These are phyloP conservation scores for Porites cylindrica DNA, from an alignment of 92 coral and sea anemone genomes.

Conservation along the genomic window DNA sequence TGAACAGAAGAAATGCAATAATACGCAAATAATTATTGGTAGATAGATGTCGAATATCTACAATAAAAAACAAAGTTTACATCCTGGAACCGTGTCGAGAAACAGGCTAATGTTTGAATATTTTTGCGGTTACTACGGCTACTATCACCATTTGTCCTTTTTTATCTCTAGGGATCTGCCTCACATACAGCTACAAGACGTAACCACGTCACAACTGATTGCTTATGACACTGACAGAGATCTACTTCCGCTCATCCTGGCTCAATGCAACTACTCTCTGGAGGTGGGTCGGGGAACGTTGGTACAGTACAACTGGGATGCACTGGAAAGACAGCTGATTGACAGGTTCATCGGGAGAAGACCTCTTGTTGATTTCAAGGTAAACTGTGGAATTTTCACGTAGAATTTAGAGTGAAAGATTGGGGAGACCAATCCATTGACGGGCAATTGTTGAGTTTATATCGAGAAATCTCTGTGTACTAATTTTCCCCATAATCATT, in stretches of 20 bases:
- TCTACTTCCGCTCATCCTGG: conserved; percentile 80
- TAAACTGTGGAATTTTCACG: conserved; percentile 1
- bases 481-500: too few relatives aligned
- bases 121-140: not conserved
- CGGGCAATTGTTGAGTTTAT: too few relatives aligned
- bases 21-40: too few relatives aligned
- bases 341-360: conserved; percentile 89
- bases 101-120: not conserved
- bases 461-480: too few relatives aligned
- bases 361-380: conserved; percentile 76
- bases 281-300: conserved; percentile 85
- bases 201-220: conserved; percentile 76
- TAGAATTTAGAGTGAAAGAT: too few relatives aligned
- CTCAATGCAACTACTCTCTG: conserved; percentile 88
- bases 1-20: too few relatives aligned
- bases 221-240: conserved; percentile 82
- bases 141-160: not conserved
- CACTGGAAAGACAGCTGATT: conserved; percentile 87
- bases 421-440: too few relatives aligned
- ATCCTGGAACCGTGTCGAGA: too few relatives aligned
- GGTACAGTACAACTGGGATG: conserved; percentile 93
- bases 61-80: too few relatives aligned
- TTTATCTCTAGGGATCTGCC: conserved; percentile 50
- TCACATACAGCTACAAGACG: conserved; percentile 66
- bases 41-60: too few relatives aligned